Percentiles rank a stretch among this genome's conserved stretches.
Conservation (phyloP, 1,140 invertebrate genomes). For the Drosophila busckii region DNA sequence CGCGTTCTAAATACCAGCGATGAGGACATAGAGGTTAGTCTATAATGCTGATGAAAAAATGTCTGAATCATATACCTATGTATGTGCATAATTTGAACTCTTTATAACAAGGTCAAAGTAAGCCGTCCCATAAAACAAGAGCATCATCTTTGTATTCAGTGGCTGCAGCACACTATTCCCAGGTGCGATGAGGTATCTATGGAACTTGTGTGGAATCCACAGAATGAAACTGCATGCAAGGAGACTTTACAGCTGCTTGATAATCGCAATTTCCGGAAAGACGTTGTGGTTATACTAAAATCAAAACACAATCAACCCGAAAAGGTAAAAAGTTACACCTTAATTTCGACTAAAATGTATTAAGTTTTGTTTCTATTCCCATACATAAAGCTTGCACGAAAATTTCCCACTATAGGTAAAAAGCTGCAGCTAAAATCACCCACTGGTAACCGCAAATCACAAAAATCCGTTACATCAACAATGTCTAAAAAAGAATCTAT, state of each 20-base stretch:
- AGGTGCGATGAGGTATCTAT: conserved; percentile 79
- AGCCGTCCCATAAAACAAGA: conserved; percentile 81
- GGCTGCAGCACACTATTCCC: conserved; percentile 79
- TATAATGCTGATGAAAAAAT: conserved; percentile 5
- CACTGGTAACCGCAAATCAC: conserved; percentile 35
- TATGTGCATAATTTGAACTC: background rate
- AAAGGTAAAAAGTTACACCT: conserved; percentile 41
- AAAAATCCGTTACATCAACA: conserved; percentile 19
- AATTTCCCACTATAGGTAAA: conserved; percentile 68
- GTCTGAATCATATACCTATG: conserved; percentile 14
- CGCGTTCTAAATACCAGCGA: conserved; percentile 82
- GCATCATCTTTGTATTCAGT: conserved; percentile 80
- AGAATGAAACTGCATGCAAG: conserved; percentile 81
- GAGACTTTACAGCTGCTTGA: conserved; percentile 83
- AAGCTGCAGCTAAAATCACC: conserved; percentile 58
- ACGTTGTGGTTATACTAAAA: conserved; percentile 84
- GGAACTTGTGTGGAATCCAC: conserved; percentile 83
- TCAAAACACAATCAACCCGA: conserved; percentile 58
- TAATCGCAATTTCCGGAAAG: conserved; percentile 83
- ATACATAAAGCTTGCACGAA: conserved; percentile 55
- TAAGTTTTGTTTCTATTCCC: background rate
- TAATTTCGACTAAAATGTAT: too few species aligned
- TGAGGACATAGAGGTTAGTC: conserved; percentile 80
- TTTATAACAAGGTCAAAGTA: conserved; percentile 82
- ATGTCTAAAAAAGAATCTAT: too few species aligned